Percentiles rank a stretch among this genome's conserved stretches.
phyloP scores from a whole-genome alignment of 1,140 invertebrate genomes.

The Hormaphis cornu region DNA sequence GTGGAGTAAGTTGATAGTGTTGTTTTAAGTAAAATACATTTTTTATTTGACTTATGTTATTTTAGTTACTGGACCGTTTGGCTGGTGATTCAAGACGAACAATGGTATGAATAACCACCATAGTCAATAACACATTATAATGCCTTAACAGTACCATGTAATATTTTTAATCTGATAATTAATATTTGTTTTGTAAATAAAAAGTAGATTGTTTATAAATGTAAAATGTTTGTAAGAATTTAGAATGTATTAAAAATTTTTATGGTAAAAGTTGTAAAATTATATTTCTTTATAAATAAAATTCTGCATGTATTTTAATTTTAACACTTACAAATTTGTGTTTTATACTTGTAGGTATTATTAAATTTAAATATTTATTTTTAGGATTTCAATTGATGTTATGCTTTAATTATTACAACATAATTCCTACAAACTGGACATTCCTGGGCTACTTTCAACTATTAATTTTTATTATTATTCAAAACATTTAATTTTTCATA shows the following conservation, averaged over 20 bases:
- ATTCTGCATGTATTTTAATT: neutral
- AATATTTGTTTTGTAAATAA: neutral
- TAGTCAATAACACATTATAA: neutral
- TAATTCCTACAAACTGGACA: slow-evolving; percentile 15
- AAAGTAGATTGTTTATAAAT: neutral
- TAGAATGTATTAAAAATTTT: neutral
- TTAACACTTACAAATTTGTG: neutral
- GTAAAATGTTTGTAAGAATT: neutral
- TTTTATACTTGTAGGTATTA: too few species aligned
- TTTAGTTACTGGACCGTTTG: slow-evolving; percentile 49
- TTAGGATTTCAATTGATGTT: slow-evolving; percentile 17
- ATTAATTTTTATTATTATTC: neutral
- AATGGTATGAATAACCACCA: slow-evolving; percentile 48
- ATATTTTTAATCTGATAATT: neutral
- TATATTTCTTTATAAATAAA: neutral
- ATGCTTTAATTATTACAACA: neutral
- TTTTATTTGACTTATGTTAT: slow-evolving; percentile 23
- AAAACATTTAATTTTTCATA: neutral
- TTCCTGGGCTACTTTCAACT: neutral
- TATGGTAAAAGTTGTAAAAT: neutral
- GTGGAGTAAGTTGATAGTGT: slow-evolving; percentile 43
- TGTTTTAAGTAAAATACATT: neutral
- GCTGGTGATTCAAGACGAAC: slow-evolving; percentile 54
- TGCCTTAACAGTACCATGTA: neutral
- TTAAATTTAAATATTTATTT: slow-evolving; percentile 21